Conservation (phyloP, 2,888 invertebrate species). For the Polydrusus tereticollis region DNA sequence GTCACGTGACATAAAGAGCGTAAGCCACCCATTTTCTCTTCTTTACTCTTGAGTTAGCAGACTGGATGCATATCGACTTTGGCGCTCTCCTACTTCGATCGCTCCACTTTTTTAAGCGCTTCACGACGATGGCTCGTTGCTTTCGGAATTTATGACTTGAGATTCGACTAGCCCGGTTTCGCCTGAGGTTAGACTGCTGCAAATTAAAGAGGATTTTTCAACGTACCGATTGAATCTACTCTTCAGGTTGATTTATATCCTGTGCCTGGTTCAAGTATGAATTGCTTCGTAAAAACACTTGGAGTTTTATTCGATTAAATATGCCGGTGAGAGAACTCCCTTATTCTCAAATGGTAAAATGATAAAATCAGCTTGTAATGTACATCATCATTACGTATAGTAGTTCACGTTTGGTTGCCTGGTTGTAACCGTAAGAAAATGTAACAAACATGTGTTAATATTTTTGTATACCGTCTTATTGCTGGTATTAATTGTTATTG, state of each 20-base stretch:
- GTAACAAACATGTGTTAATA: no score
- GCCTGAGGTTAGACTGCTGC: slow-evolving; percentile 64
- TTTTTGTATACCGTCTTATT: no score
- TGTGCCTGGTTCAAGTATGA: slow-evolving; percentile 29
- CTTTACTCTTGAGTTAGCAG: slow-evolving; percentile 28
- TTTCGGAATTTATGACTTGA: slow-evolving; percentile 62
- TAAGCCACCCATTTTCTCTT: slow-evolving; percentile 40
- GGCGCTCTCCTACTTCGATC: slow-evolving; percentile 28
- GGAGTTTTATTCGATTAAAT: slow-evolving; percentile 12
- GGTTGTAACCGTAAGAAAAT: no score
- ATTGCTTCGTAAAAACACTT: slow-evolving; percentile 20
- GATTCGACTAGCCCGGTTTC: slow-evolving; percentile 58
- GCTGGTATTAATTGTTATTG: no score
- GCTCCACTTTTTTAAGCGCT: slow-evolving; percentile 37
- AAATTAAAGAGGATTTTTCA: slow-evolving; percentile 66
- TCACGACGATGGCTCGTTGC: slow-evolving; percentile 49
- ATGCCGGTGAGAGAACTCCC: background rate
- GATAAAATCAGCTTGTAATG: background rate
- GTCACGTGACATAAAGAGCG: slow-evolving; percentile 38
- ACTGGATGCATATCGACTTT: slow-evolving; percentile 41
- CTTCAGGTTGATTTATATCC: slow-evolving; percentile 63
- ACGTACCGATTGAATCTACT: slow-evolving; percentile 65
- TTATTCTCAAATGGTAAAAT: background rate
- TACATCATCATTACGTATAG: no score
- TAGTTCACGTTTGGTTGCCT: no score